These are phyloP conservation scores for Tupaia tana DNA, from an alignment of 2,113 vertebrate genomes.

Conservation along the genomic window DNA sequence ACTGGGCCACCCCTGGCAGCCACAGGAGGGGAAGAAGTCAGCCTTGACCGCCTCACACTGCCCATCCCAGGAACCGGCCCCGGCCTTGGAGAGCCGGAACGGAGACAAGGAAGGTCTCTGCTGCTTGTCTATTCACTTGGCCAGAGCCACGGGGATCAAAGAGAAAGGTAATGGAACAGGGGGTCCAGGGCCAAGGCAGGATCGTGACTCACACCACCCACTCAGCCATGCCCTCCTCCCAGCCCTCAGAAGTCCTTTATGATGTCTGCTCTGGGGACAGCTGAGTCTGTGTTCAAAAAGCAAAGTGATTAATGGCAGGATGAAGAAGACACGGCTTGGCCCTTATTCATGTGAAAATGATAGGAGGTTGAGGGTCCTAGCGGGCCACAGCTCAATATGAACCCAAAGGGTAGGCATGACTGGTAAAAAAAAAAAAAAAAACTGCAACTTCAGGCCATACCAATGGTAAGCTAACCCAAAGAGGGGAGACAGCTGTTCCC, in stretches of 20 bases:
- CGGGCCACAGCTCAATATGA: neutral
- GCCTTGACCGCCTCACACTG: constrained; percentile 58
- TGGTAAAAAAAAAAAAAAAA: neutral
- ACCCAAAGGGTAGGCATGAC: neutral
- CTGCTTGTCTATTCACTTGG: constrained; percentile 64
- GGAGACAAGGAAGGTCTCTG: constrained; percentile 63
- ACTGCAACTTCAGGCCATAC: neutral
- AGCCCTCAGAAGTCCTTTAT: constrained; percentile 55
- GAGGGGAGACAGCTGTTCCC: neutral
- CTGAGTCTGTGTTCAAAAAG: constrained; percentile 48
- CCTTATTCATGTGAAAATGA: neutral
- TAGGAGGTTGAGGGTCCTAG: neutral
- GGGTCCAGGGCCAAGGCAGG: constrained; percentile 68
- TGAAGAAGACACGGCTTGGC: neutral
- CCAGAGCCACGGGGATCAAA: constrained; percentile 71
- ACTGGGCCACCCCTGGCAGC: neutral
- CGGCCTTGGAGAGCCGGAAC: constrained; percentile 75
- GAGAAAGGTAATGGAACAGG: constrained; percentile 65
- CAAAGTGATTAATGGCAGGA: neutral
- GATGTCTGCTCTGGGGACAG: constrained; percentile 32
- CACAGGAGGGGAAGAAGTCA: neutral
- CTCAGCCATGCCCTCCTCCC: constrained; percentile 29
- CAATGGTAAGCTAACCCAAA: neutral
- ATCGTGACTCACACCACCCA: constrained; percentile 63
- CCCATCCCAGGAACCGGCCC: constrained; percentile 48